These are phyloP conservation scores for Acanthopleura granulata DNA, from an alignment of 2,888 invertebrate species.

Conservation along the genomic window DNA sequence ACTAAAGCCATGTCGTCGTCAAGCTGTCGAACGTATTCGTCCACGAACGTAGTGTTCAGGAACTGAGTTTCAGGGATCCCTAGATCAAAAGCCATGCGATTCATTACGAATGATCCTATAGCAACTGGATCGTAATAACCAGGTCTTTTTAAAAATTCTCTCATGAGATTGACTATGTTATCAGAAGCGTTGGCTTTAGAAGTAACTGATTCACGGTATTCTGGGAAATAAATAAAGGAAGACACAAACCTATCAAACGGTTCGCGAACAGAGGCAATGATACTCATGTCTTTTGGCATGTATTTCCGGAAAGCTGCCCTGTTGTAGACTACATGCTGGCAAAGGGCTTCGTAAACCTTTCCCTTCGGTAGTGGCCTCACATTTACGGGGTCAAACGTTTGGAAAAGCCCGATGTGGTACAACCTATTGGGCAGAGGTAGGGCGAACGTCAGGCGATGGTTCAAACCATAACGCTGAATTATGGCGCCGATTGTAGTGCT, in stretches of 20 bases:
- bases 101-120: neutral
- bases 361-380: neutral
- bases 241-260: neutral
- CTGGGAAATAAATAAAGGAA: neutral
- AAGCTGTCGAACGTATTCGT: too few relatives aligned
- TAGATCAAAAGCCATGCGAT: too few relatives aligned
- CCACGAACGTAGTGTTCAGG: too few relatives aligned
- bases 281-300: neutral
- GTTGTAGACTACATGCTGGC: constrained; percentile 13
- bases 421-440: neutral
- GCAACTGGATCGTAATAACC: neutral
- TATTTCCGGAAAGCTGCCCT: neutral
- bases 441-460: neutral
- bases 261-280: neutral
- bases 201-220: neutral
- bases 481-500: neutral
- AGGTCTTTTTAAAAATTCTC: neutral
- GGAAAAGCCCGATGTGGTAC: neutral
- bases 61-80: too few relatives aligned
- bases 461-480: neutral
- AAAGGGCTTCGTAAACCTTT: neutral
- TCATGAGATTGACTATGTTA: neutral
- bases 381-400: neutral
- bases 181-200: neutral
- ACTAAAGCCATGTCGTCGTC: too few relatives aligned